These are phyloP conservation scores for Zygaena filipendulae DNA, from an alignment of 2,888 invertebrate genomes.

Conservation along the genomic window DNA sequence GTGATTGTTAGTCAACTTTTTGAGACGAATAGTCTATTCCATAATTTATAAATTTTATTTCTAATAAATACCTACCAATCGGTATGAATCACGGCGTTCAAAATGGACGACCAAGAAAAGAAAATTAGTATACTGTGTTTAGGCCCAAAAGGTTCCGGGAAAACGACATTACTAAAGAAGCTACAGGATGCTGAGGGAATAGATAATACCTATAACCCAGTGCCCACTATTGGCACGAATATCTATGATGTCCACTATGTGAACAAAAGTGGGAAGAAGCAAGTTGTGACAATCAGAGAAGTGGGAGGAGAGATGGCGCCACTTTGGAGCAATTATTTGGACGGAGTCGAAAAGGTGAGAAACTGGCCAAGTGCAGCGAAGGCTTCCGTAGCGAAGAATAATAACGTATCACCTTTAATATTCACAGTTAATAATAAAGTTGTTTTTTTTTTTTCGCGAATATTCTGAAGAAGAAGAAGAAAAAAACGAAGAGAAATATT, in stretches of 20 bases:
- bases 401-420: background rate
- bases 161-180: conserved; percentile 81
- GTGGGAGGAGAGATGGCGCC: conserved; percentile 86
- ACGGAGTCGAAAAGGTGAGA: conserved; percentile 66
- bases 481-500: too few species aligned
- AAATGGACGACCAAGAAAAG: conserved; percentile 51
- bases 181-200: conserved; percentile 76
- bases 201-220: conserved; percentile 81
- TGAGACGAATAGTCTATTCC: too few species aligned
- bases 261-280: conserved; percentile 58
- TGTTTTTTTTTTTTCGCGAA: too few species aligned
- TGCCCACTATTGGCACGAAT: conserved; percentile 84
- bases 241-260: conserved; percentile 72
- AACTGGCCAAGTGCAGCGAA: background rate
- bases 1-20: too few species aligned
- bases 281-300: conserved; percentile 73
- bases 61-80: too few species aligned
- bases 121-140: conserved; percentile 71
- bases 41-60: too few species aligned
- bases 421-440: too few species aligned
- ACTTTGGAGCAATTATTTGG: conserved; percentile 82
- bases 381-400: too few species aligned
- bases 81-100: too few species aligned
- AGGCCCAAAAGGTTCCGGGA: conserved; percentile 84
- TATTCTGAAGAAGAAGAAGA: too few species aligned